Evolutionary conservation across 2,888 invertebrate genomes (phyloP), one percentile per base, ranked within the genome.

Genomic region (Flexamia atlantica): DNA sequence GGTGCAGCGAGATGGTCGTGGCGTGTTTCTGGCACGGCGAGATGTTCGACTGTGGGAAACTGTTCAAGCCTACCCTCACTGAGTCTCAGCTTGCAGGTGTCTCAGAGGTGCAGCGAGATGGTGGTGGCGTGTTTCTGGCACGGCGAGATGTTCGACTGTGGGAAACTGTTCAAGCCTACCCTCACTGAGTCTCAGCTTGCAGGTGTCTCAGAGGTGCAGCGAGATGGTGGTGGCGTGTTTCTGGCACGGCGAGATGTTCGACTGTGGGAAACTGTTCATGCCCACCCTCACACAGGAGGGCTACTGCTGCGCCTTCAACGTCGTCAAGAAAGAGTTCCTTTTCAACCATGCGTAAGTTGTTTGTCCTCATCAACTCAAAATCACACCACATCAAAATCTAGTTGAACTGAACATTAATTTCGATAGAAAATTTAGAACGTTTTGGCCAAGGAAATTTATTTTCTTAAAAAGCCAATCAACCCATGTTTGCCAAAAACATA

Each of bases 221-320:
- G 94, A 95, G 87, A 94, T 96, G 94, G 88, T 97, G n/a, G 91
- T 93, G 23, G 89, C 92, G 40, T 97, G 97, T 88, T 90, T 91
- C 84, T 97, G 95, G 93, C 93, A 94, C 86, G 93, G 93, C 0
- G 91, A 91, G 12, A 87, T 87, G 0, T 91, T 92, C 87, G 91
- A 92, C 80, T 97, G 97, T 88, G 91, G 93, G 12, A 92, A 93
- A 80, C 90, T 95, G 82, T 96, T 97, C 89, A 95, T 94, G 89
- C 94, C 95, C 0, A 93, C 95, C 79, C 90, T 96, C 84, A 96
- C 97, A 0, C 97, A 97, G 87, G 96, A 96, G 89, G 97, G 97
- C 0, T 91, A 96, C 3, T 97, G 97, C 89, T 97, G 97, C 89
- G 95, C 95, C 0, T 97, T 97, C 89, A 97, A 97, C 89, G 93